Evolutionary conservation across 2,113 vertebrate species (phyloP).

Genomic region (Bos javanicus): DNA sequence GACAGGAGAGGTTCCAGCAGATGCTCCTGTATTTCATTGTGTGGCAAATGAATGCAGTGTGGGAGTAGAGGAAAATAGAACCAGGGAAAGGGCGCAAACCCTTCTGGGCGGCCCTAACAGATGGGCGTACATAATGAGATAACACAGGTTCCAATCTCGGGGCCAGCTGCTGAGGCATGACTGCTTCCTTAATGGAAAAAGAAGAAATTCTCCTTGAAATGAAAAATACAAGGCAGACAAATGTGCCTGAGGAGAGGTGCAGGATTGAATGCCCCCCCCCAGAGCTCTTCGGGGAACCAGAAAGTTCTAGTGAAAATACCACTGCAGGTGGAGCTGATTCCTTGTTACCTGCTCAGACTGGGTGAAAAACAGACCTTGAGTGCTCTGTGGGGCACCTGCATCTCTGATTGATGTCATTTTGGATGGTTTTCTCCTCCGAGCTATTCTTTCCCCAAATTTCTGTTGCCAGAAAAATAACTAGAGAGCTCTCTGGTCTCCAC

Average conservation of each 20-base stretch:
- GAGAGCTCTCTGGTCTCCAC: background rate
- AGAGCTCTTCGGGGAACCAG: background rate
- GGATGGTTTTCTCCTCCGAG: constrained; percentile 8
- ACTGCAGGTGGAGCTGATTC: background rate
- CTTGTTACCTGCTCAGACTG: background rate
- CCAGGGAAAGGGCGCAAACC: background rate
- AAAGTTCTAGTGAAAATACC: constrained; percentile 5
- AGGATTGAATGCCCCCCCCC: background rate
- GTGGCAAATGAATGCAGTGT: background rate
- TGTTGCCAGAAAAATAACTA: constrained; percentile 58
- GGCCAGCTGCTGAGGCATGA: background rate
- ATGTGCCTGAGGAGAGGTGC: background rate
- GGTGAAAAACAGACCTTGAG: background rate
- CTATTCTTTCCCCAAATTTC: constrained; percentile 44
- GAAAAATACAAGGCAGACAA: constrained; percentile 43
- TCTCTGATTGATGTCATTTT: background rate
- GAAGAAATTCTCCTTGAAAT: constrained; percentile 44
- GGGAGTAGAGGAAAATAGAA: constrained; percentile 25
- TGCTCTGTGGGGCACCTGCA: background rate
- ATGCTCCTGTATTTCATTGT: constrained; percentile 30
- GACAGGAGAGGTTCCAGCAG: constrained; percentile 16
- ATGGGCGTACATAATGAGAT: background rate
- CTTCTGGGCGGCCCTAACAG: background rate
- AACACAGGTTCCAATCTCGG: background rate
- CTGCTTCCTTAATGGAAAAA: constrained; percentile 6